Evolutionary conservation across 1,140 invertebrate genomes (phyloP).

Genomic region (Bombus waltoni): DNA sequence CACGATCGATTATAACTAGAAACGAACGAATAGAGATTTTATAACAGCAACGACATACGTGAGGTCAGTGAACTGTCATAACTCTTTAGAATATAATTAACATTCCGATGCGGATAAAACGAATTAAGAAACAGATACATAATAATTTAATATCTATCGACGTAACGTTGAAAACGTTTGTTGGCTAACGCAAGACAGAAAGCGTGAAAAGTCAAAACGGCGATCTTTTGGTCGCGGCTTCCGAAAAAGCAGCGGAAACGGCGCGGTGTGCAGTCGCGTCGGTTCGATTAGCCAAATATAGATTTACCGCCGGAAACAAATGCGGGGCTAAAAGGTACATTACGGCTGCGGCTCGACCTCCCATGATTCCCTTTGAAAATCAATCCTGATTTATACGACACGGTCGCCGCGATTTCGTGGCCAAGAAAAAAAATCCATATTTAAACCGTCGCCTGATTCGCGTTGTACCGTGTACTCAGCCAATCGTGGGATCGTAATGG

Average conservation of each 20-base stretch:
- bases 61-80: not conserved
- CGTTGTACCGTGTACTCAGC: slow-evolving; percentile 77
- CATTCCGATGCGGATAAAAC: not conserved
- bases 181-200: too few relatives aligned
- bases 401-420: slow-evolving; percentile 26
- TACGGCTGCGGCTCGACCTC: too few relatives aligned
- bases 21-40: not conserved
- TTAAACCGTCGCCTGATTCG: slow-evolving; percentile 80
- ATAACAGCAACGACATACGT: not conserved
- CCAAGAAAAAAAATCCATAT: slow-evolving; percentile 66
- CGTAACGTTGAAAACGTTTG: not conserved
- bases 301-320: slow-evolving; percentile 76
- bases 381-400: slow-evolving; percentile 57
- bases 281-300: slow-evolving; percentile 79
- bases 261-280: slow-evolving; percentile 44
- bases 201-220: not conserved
- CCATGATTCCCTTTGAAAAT: slow-evolving; percentile 51
- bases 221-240: not conserved
- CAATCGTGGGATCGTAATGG: slow-evolving; percentile 82
- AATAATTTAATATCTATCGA: not conserved
- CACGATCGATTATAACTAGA: not conserved
- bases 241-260: slow-evolving; percentile 43
- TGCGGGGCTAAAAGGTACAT: slow-evolving; percentile 15
- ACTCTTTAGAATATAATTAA: not conserved
- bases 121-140: not conserved